phyloP scores from a whole-genome alignment of 2,888 invertebrate species.

The Drosophila siamana region DNA sequence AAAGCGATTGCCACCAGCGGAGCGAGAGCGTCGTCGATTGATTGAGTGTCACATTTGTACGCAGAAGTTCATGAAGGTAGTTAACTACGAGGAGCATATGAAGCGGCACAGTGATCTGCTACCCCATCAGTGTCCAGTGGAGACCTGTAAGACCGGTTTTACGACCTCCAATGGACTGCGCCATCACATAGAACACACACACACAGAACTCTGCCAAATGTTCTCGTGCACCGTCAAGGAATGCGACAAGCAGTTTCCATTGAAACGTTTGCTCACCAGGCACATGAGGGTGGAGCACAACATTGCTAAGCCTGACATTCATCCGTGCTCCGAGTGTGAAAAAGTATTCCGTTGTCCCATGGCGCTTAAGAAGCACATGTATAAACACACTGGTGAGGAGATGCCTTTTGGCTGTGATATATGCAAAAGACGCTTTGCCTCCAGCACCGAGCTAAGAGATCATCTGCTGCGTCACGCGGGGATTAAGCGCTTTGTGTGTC shows the following conservation, averaged over 20 bases:
- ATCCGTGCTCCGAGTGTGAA: conserved; percentile 82
- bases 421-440: conserved; percentile 82
- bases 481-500: conserved; percentile 83
- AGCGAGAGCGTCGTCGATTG: conserved; percentile 58
- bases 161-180: conserved; percentile 77
- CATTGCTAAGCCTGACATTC: conserved; percentile 67
- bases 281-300: conserved; percentile 79
- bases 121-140: conserved; percentile 80
- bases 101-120: conserved; percentile 81
- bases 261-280: conserved; percentile 76
- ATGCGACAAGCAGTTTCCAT: conserved; percentile 77
- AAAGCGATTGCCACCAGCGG: conserved; percentile 2
- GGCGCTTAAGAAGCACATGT: conserved; percentile 83
- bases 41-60: conserved; percentile 82
- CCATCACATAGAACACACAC: conserved; percentile 79
- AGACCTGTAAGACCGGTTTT: conserved; percentile 78
- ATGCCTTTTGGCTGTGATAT: conserved; percentile 82
- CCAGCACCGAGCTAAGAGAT: conserved; percentile 82
- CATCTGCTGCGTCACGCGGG: conserved; percentile 83
- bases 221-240: conserved; percentile 78
- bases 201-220: conserved; percentile 75
- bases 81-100: conserved; percentile 81
- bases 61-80: conserved; percentile 76
- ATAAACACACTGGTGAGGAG: conserved; percentile 83
- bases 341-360: conserved; percentile 83